phyloP scores from a whole-genome alignment of 2,113 vertebrate genomes.

The Gasterosteus aculeatus region DNA sequence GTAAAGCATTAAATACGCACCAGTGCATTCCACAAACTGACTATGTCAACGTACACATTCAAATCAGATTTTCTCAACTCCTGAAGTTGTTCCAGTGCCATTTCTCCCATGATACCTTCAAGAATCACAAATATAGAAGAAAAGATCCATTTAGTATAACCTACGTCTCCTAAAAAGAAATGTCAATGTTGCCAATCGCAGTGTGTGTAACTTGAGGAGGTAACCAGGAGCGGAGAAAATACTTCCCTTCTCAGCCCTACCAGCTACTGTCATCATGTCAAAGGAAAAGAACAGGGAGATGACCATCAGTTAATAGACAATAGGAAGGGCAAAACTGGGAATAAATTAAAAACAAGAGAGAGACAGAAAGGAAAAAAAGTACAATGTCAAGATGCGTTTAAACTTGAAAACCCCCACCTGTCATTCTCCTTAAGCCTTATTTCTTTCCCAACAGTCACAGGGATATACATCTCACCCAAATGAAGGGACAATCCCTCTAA shows the following conservation, averaged over 20 bases:
- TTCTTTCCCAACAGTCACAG: slow-evolving; percentile 1
- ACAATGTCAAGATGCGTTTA: neutral
- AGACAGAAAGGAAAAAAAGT: no score
- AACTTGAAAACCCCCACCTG: slow-evolving; percentile 18
- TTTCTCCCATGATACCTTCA: slow-evolving; percentile 1
- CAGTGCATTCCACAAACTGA: no score
- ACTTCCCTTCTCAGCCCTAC: neutral
- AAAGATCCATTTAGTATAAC: neutral
- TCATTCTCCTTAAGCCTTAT: slow-evolving; percentile 17
- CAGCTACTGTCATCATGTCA: slow-evolving; percentile 11
- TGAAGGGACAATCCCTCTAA: slow-evolving; percentile 53
- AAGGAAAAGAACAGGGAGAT: neutral
- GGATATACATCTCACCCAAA: slow-evolving; percentile 40
- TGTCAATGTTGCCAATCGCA: neutral
- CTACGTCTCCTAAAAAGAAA: neutral
- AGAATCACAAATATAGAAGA: neutral
- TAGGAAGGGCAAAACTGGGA: neutral
- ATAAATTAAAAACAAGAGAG: neutral
- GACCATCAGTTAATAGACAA: neutral
- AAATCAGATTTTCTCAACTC: neutral
- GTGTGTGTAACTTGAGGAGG: neutral
- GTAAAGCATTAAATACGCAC: no score
- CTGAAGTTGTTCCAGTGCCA: neutral
- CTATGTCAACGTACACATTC: no score
- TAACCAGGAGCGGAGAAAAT: neutral